Conservation (phyloP, 2,797 vertebrate species). For the Nannoperca australis region DNA sequence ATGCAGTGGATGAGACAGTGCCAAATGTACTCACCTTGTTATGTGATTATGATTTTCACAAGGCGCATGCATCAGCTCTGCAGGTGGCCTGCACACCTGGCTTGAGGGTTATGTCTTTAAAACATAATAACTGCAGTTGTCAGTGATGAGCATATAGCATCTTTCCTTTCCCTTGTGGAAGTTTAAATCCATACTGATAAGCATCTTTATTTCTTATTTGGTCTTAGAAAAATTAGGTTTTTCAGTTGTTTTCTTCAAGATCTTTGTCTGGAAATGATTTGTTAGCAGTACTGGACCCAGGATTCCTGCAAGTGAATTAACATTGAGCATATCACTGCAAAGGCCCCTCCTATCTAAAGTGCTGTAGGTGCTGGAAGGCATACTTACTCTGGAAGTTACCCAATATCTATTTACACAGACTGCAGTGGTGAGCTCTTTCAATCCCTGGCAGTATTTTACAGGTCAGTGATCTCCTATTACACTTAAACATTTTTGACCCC, state of each 20-base stretch:
- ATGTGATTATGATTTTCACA: neutral
- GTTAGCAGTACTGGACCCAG: neutral
- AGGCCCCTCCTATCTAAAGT: constrained; percentile 34
- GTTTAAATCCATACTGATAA: constrained; percentile 2
- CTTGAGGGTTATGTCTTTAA: constrained; percentile 5
- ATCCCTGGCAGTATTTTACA: constrained; percentile 53
- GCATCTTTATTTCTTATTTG: neutral
- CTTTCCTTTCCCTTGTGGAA: neutral
- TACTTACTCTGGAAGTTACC: constrained; percentile 46
- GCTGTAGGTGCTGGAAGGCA: constrained; percentile 39
- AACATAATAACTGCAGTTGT: neutral
- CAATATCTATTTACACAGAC: constrained; percentile 44
- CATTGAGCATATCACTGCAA: constrained; percentile 33
- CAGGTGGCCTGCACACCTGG: neutral
- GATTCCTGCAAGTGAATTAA: constrained; percentile 31
- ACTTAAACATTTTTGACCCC: constrained; percentile 40
- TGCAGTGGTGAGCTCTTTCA: constrained; percentile 32
- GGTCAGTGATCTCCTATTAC: constrained; percentile 69
- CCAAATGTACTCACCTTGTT: neutral
- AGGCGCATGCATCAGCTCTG: constrained; percentile 7
- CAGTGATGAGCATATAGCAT: neutral
- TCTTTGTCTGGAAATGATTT: neutral
- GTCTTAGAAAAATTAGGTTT: neutral
- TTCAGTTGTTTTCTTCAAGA: neutral
- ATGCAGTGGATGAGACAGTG: neutral